Evolutionary conservation across 2,113 vertebrate genomes (phyloP), one percentile per base, ranked within the genome.

Genomic region (Cynoglossus semilaevis): DNA sequence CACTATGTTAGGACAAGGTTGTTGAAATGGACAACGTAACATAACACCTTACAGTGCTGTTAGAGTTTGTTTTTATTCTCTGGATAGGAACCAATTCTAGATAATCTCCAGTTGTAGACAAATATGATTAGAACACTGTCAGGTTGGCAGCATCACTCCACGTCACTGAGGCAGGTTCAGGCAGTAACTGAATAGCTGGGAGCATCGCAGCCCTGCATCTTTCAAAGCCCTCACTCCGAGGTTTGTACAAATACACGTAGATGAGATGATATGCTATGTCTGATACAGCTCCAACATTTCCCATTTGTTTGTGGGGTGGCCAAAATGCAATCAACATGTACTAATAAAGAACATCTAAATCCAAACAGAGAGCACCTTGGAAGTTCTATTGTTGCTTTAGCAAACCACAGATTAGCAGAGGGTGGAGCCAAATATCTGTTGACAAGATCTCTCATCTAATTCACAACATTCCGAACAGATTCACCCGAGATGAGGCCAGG

Each of bases 251-350:
- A 50, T 38, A 17, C 14, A 45, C 45, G 50, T 13, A 19, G 29
- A 49, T 36, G 41, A 76, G 61, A 47, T 11, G 51, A 73, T 46
- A 60, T 17, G 22, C 6, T 2, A 8, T 34, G 36, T 68, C 53
- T 70, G 40, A 43, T 15, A 16, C 77, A 55, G 19, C 17, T 22
- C 19, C 29, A 51, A 17, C 6, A 63, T 68, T 48, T 70, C 9
- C 7, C 1, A 3, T 55, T 63, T 22, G 74, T 54, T 71, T 3
- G 15, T 37, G 37, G 53, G 51, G 11, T 35, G 42, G 71, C 84
- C 80, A 78, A 67, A 85, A 74, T 64, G 77, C 81, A 90, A 85
- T 88, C 84, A 84, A 59, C 57, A 62, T 40, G 40, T 46, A 76
- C 58, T 38, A 15, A 38, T 63, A 76, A 37, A 35, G 13, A 52